Conservation (phyloP, 1,140 invertebrate genomes). For the Acyrthosiphon pisum region DNA sequence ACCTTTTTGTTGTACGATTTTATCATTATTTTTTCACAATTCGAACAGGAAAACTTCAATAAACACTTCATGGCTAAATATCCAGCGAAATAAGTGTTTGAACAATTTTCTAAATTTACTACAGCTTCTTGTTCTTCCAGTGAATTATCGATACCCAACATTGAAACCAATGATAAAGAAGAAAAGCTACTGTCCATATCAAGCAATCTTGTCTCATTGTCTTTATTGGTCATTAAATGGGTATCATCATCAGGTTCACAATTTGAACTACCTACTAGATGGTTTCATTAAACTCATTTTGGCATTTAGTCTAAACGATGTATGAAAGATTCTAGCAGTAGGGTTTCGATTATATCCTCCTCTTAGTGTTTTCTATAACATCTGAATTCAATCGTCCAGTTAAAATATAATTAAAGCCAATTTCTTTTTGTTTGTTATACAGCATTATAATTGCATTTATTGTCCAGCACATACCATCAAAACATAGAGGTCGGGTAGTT, state of each 20-base stretch:
- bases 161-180: neutral
- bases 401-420: neutral
- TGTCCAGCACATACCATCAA: neutral
- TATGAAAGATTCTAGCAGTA: neutral
- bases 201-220: neutral
- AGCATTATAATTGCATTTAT: neutral
- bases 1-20: too few relatives aligned
- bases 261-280: neutral
- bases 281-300: constrained; percentile 1
- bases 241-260: neutral
- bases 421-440: neutral
- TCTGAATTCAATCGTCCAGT: neutral
- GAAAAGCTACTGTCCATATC: neutral
- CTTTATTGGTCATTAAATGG: neutral
- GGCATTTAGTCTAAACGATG: too few relatives aligned
- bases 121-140: neutral
- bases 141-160: too few relatives aligned
- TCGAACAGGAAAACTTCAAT: neutral
- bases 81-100: too few relatives aligned
- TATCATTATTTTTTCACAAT: neutral
- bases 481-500: neutral
- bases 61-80: neutral
- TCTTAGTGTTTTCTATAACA: neutral
- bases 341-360: constrained; percentile 6
- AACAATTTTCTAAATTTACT: neutral